Evolutionary conservation across 2,888 invertebrate genomes (phyloP), one percentile per base, ranked within the genome.

Genomic region (Tipula confusa): DNA sequence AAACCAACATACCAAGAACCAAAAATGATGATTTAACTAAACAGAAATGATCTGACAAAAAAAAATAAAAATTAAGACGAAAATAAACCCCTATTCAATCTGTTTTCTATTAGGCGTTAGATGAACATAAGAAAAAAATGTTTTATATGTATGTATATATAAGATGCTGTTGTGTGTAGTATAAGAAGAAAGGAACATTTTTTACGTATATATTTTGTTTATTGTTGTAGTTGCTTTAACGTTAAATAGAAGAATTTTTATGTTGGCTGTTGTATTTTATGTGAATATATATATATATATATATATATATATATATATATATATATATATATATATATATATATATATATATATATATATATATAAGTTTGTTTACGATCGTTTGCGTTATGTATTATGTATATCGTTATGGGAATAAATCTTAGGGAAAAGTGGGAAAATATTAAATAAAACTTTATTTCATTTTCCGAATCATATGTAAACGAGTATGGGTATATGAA

Each of bases 51-150:
- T 64, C 18, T 24, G 24, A n/a, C 64, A 1, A 64, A 64, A 24
- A 18, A 18, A 48, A 6, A n/a, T n/a, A n/a, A 48, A 48, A 48
- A 11, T 2, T 24, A 11, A 64, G 64, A 64, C 18, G 64, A 64
- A 64, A 64, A 64, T 64, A 43, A 64, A 64, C 64, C 64, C 64
- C 64, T 64, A 64, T 64, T 64, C 64, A 64, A 64, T 64, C 64
- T 64, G 64, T 64, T 64, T 64, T 64, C 64, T 64, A 64, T 64
- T 64, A 64, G 24, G 64, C 64, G 64, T 64, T 64, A 64, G 64
- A 64, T 64, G 64, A 64, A 64, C 64, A 64, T 64, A 64, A 64
- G 24, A 64, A 64, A 64, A 64, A 24, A 64, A 48, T 48, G n/a
- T n/a, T n/a, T n/a, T n/a, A n/a, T 64, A 9, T 64, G 7, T 64